Base-by-base conservation (phyloP, 2,888 invertebrate genomes). In the Helleia helle region DNA sequence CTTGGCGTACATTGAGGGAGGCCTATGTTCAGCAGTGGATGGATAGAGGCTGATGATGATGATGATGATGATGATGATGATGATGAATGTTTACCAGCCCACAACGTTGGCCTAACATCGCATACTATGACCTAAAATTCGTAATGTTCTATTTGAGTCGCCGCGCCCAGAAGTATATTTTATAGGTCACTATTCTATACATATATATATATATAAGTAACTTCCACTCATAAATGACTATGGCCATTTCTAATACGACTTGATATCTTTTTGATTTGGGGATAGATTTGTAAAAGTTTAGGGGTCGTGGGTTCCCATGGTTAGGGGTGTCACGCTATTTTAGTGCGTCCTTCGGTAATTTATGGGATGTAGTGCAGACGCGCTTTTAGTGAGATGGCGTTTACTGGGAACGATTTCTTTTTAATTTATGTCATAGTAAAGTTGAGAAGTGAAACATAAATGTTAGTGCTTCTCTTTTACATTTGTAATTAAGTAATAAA, bases 261-360 rank as follows among this genome's bases (percentile, higher is more conserved):
- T 60, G 73, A 80, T 79, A 76, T 71, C 71, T 79, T 77, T 81
- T 79, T 76, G 76, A 81, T 81, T 77, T 60, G 65, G 60, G 60
- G 69, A 65, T 63, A 67, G 73, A 79, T 80, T 80, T 76, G 81
- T 76, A 71, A 71, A 65, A 62, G 36, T 36, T 39, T 59, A 61
- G 67, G 62, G 62, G 58, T 57, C 46, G 57, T 57, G 54, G 56
- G 77, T 83, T 83, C 81, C 79, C 83, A 83, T 79, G 80, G 62
- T 52, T 22, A 8, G 70, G 81, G 80, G 81, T 77, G 83, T 70
- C 73, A 76, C 76, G 83, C 83, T 83, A 83, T 83, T 83, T 83
- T 76, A 72, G 79, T 76, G 66, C 60, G 71, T 74, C 71, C 74
- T 73, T 73, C 63, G 62, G 71, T 79, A 77, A 84, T 84, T 83